phyloP scores from a whole-genome alignment of 2,113 vertebrate genomes.

The Thomomys bottae region DNA sequence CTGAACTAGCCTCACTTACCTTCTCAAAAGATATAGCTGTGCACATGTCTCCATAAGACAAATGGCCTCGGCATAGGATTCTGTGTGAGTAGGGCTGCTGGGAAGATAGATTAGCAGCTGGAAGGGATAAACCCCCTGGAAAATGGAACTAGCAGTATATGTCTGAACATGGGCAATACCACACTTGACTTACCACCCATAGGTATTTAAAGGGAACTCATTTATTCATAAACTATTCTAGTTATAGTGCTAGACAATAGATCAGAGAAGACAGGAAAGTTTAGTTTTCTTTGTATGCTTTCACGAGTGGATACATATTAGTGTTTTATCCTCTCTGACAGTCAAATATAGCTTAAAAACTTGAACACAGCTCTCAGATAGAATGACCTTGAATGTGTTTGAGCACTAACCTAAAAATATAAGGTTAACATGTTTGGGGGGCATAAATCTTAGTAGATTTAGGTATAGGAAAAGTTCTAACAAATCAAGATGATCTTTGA shows the following conservation, averaged over 20 bases:
- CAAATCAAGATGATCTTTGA: slow-evolving; percentile 4
- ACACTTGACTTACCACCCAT: background rate
- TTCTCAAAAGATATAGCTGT: slow-evolving; percentile 11
- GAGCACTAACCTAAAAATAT: background rate
- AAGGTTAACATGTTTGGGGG: background rate
- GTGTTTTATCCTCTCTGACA: slow-evolving; percentile 38
- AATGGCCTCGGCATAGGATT: background rate
- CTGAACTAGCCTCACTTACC: background rate
- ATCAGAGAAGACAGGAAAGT: slow-evolving; percentile 37
- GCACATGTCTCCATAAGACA: background rate
- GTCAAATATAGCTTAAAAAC: slow-evolving; percentile 52
- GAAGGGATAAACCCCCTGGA: background rate
- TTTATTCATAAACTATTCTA: slow-evolving; percentile 28
- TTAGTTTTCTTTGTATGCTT: slow-evolving; percentile 41
- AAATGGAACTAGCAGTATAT: background rate
- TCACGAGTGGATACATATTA: slow-evolving; percentile 36
- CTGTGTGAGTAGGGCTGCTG: background rate
- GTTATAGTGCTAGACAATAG: slow-evolving; percentile 38
- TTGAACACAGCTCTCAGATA: slow-evolving; percentile 6
- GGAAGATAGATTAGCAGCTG: background rate
- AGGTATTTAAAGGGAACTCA: slow-evolving; percentile 27
- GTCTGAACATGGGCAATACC: background rate
- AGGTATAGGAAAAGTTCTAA: background rate
- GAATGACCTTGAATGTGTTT: background rate
- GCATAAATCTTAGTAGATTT: background rate